Base-by-base conservation (phyloP, 1,140 invertebrate genomes). In the Ganaspis sp. region DNA sequence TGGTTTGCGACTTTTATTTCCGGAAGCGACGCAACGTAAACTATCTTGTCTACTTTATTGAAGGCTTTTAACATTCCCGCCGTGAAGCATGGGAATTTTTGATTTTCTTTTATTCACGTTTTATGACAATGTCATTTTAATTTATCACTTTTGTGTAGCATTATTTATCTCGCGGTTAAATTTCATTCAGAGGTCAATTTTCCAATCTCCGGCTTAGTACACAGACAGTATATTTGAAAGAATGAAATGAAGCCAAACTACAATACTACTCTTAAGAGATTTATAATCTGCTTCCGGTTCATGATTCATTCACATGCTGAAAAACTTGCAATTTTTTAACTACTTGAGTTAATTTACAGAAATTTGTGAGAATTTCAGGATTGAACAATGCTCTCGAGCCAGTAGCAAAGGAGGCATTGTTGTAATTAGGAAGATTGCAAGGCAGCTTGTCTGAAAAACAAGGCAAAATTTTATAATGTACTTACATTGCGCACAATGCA, bases 141-240 rank as follows among this genome's bases (percentile, higher is more conserved):
- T 64, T 29, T 64, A 64, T 64, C 58, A 49, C 45, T 49, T 49
- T 49, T 49, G 45, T 49, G n/a, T 49, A 40, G 38, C 38, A 49
- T 49, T 49, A 49, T 49, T 49, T 49, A 49, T 49, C 45, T n/a
- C 42, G 42, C 42, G 42, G 42, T 45, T n/a, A 49, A 49, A 49
- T 49, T 49, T 49, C 45, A 49, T 49, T 49, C 45, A 49, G 45
- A 49, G 45, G n/a, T 49, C 45, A 49, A 49, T 49, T 49, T 49
- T 49, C 45, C 45, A 49, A 49, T 49, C 45, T 49, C 45, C 45
- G 45, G 45, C 17, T 49, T 49, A 49, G n/a, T 49, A 17, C 4
- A 49, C 17, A 49, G n/a, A 49, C n/a, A 4, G 45, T 17, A 17
- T 45, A 45, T 49, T 49, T 49, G 12, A 49, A 49, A 49, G 45